Percentiles rank a stretch among this genome's conserved stretches.
Evolutionary conservation across 2,888 invertebrate genomes (phyloP).

Genomic region (Micoletzkya japonica): DNA sequence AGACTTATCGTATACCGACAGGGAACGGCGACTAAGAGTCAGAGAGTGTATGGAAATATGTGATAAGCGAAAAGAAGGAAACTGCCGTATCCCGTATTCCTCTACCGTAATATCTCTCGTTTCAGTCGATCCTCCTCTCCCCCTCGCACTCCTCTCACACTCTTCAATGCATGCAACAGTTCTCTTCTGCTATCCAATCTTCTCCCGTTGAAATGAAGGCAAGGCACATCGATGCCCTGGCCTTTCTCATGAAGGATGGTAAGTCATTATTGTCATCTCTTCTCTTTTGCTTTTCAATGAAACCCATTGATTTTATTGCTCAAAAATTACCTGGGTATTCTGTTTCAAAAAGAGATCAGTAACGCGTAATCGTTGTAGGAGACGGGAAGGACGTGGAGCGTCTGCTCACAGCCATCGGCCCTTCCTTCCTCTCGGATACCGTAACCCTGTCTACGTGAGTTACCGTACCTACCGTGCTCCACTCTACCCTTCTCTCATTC

Average conservation of each 20-base stretch:
- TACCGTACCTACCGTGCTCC: slow-evolving; percentile 37
- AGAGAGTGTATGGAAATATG: no score
- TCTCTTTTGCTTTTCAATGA: background rate
- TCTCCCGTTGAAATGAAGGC: slow-evolving; percentile 27
- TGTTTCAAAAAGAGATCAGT: no score
- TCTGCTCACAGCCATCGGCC: slow-evolving; percentile 20
- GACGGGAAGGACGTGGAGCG: background rate
- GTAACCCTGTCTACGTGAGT: slow-evolving; percentile 9
- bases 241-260: slow-evolving; percentile 29
- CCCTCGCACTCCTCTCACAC: background rate
- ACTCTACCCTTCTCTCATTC: slow-evolving; percentile 40
- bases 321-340: no score
- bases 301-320: background rate
- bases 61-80: no score
- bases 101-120: background rate
- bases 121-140: background rate
- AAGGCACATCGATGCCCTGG: slow-evolving; percentile 13
- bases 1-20: background rate
- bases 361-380: background rate
- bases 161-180: slow-evolving; percentile 5
- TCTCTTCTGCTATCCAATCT: slow-evolving; percentile 14
- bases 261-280: background rate
- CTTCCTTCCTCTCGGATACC: slow-evolving; percentile 14
- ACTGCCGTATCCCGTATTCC: background rate
- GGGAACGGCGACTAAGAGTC: no score